Percentiles rank a stretch among this genome's conserved stretches.
phyloP scores from a whole-genome alignment of 1,140 invertebrate species.

The Hesperophylax magnus region DNA sequence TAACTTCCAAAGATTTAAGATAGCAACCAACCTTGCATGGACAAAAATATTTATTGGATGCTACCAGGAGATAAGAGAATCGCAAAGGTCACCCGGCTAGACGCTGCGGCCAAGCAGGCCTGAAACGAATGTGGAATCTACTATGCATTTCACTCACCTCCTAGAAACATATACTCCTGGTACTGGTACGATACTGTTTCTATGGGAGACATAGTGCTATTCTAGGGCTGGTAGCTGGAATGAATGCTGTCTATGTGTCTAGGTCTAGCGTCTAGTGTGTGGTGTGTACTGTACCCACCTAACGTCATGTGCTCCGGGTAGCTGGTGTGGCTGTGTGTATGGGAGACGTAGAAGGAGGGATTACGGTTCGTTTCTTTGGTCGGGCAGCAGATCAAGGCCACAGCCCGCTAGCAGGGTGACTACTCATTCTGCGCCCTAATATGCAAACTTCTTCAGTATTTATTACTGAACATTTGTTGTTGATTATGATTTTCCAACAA shows the following conservation, averaged over 20 bases:
- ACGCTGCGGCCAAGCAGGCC: background rate
- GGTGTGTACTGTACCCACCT: background rate
- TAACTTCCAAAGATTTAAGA: background rate
- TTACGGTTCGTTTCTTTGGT: conserved; percentile 47
- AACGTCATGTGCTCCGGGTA: conserved; percentile 30
- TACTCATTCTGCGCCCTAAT: background rate
- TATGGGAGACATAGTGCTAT: background rate
- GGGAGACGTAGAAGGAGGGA: conserved; percentile 24
- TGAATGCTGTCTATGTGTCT: background rate
- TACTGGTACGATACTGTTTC: conserved; percentile 26
- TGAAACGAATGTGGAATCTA: conserved; percentile 14
- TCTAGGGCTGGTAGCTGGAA: background rate
- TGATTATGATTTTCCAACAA: too few relatives aligned
- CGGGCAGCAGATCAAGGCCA: conserved; percentile 49
- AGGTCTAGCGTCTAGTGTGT: background rate
- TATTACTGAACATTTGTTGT: too few relatives aligned
- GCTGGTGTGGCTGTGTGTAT: conserved; percentile 19
- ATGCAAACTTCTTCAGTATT: background rate
- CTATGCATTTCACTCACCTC: conserved; percentile 8
- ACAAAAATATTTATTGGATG: conserved; percentile 35
- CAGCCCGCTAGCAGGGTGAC: conserved; percentile 28
- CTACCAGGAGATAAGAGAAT: conserved; percentile 38
- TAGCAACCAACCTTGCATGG: conserved; percentile 9
- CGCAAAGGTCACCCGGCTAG: conserved; percentile 34
- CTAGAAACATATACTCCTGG: conserved; percentile 14